A percentile compares a stretch with the other conserved stretches of the same genome.
Evolutionary conservation across 2,113 vertebrate species (phyloP).

Genomic region (Trematomus loennbergii): DNA sequence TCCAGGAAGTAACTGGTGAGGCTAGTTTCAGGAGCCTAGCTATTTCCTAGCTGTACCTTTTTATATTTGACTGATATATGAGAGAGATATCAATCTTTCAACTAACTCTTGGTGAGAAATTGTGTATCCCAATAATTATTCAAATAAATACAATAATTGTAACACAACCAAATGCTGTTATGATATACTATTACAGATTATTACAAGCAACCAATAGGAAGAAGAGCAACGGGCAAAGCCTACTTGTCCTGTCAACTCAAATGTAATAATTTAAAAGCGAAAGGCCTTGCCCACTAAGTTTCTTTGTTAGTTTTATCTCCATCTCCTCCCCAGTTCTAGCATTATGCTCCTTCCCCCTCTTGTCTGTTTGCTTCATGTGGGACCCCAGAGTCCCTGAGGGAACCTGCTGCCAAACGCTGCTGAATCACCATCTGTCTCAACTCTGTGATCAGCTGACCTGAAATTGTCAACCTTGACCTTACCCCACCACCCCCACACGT

Average conservation of each 20-base stretch:
- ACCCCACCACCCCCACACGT: constrained; percentile 35
- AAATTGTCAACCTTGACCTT: constrained; percentile 74
- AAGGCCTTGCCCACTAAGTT: neutral
- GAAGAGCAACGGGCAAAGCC: neutral
- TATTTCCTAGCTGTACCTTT: neutral
- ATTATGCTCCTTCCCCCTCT: neutral
- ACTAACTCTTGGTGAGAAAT: neutral
- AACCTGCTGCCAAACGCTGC: constrained; percentile 48
- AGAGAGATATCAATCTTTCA: neutral
- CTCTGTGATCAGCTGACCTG: constrained; percentile 74
- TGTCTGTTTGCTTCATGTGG: neutral
- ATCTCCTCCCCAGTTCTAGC: neutral
- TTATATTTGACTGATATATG: neutral
- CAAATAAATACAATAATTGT: neutral
- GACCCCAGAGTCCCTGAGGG: constrained; percentile 31
- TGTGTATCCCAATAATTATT: neutral
- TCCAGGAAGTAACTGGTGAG: no score
- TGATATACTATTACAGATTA: no score
- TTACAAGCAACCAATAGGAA: neutral
- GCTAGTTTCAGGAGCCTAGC: no score
- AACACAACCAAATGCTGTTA: neutral
- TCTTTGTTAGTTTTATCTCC: neutral
- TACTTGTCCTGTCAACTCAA: neutral
- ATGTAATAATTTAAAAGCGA: neutral
- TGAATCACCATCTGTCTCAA: constrained; percentile 80